Percentiles rank a stretch among this genome's conserved stretches.
These are phyloP conservation scores for Sweltsa coloradensis DNA, from an alignment of 1,140 invertebrate species.

Conservation along the genomic window DNA sequence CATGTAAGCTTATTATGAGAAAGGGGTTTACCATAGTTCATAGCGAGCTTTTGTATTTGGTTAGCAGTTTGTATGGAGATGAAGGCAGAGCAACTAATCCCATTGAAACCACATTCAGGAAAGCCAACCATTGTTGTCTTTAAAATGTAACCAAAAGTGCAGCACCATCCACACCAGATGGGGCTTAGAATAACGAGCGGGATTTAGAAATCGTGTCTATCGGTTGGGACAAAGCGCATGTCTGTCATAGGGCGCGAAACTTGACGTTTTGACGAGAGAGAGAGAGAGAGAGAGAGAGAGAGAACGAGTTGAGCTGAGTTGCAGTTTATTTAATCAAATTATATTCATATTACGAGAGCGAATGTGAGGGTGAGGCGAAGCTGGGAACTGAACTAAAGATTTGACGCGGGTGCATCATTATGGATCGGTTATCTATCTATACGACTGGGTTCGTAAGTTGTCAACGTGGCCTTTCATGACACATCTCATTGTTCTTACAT, in stretches of 20 bases:
- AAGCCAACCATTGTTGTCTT: neutral
- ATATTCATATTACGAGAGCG: neutral
- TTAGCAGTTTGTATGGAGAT: too few relatives aligned
- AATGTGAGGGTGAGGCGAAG: too few relatives aligned
- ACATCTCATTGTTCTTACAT: too few relatives aligned
- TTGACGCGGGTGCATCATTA: too few relatives aligned
- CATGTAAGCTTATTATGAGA: constrained; percentile 7
- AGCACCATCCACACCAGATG: constrained; percentile 2
- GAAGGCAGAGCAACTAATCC: constrained; percentile 6
- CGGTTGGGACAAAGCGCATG: neutral
- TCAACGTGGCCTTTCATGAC: too few relatives aligned
- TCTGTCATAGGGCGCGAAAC: neutral
- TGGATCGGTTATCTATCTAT: too few relatives aligned
- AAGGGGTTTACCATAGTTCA: neutral
- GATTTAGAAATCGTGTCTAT: too few relatives aligned
- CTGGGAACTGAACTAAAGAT: too few relatives aligned
- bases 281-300: neutral
- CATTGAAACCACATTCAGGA: neutral
- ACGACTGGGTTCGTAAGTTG: too few relatives aligned
- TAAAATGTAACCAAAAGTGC: neutral
- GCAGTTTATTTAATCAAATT: constrained; percentile 2
- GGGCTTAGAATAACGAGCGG: neutral
- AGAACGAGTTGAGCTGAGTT: too few relatives aligned
- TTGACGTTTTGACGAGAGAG: constrained; percentile 2
- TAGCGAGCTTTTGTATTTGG: constrained; percentile 4